phyloP scores from a whole-genome alignment of 92 coral and sea anemone species.

The Epizoanthus rinbou region DNA sequence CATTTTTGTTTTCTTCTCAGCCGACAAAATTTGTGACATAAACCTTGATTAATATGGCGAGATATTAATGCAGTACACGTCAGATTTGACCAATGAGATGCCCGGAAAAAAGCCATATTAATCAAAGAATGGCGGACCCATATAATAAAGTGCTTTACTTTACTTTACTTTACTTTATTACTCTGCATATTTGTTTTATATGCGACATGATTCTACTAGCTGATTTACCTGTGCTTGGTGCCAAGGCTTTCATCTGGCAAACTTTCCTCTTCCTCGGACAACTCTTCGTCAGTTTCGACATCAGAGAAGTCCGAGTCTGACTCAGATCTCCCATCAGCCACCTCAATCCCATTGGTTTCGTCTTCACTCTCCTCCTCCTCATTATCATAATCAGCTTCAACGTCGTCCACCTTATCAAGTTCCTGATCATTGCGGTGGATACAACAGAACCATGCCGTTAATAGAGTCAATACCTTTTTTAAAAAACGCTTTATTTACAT shows the following conservation, averaged over 20 bases:
- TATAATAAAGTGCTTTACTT: too few species aligned
- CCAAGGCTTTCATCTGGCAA: background rate
- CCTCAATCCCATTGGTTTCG: slow-evolving; percentile 49
- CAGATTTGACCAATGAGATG: too few species aligned
- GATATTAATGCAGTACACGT: too few species aligned
- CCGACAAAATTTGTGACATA: too few species aligned
- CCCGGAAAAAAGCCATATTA: too few species aligned
- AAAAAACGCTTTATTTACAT: background rate
- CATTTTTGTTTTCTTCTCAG: too few species aligned
- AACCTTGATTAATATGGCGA: too few species aligned
- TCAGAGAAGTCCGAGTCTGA: slow-evolving; percentile 42
- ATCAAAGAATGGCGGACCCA: too few species aligned
- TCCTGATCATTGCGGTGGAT: slow-evolving; percentile 53
- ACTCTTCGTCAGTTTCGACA: slow-evolving; percentile 13
- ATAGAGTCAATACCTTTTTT: too few species aligned
- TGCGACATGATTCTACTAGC: too few species aligned
- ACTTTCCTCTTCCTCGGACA: slow-evolving; percentile 34
- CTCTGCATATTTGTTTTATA: too few species aligned
- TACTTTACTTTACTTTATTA: too few species aligned
- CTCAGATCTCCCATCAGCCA: slow-evolving; percentile 32
- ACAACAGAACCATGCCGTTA: background rate
- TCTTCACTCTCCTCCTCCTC: slow-evolving; percentile 54
- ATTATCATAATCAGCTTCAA: slow-evolving; percentile 56
- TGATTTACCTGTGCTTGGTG: slow-evolving; percentile 15
- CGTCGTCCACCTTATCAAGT: slow-evolving; percentile 84